Evolutionary conservation across 2,113 vertebrate species (phyloP).

Genomic region (human): GRCh38 chr3:45058501-45059000

Average conservation of each 20-base stretch:
- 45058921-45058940: not conserved
- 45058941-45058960: not conserved
- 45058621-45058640: not conserved
- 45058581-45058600: too few species aligned
- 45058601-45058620: not conserved
- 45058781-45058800: not conserved
- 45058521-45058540: too few species aligned
- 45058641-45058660: not conserved
- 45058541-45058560: too few species aligned
- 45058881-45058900: not conserved
- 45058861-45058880: not conserved
- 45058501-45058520: too few species aligned
- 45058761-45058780: not conserved
- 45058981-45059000: not conserved
- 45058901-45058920: not conserved
- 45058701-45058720: not conserved
- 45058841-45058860: not conserved
- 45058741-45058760: not conserved
- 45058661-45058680: not conserved
- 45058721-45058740: not conserved
- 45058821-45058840: not conserved
- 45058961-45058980: not conserved
- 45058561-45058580: too few species aligned
- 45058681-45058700: not conserved
- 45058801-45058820: not conserved